Evolutionary conservation across 2,797 vertebrate genomes (phyloP).

Genomic region (Chelon auratus): DNA sequence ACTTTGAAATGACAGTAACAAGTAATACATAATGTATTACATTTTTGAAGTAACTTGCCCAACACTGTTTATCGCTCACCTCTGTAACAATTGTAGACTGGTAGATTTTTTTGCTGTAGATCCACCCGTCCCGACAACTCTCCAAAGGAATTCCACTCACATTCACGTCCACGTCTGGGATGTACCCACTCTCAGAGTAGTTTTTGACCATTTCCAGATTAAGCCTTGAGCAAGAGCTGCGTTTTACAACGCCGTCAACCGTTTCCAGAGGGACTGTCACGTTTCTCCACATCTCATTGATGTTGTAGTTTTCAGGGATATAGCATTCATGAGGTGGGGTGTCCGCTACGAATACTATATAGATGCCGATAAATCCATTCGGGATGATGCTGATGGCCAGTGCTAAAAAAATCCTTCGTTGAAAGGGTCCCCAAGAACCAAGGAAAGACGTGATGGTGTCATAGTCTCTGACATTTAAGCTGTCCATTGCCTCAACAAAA

Average conservation of each 20-base stretch:
- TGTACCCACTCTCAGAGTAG: constrained; percentile 79
- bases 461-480: constrained; percentile 77
- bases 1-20: too few relatives aligned
- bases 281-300: constrained; percentile 86
- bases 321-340: constrained; percentile 86
- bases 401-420: constrained; percentile 86
- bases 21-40: too few relatives aligned
- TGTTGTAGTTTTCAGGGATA: constrained; percentile 81
- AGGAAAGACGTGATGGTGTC: constrained; percentile 85
- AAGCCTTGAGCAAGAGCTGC: constrained; percentile 85
- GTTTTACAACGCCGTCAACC: constrained; percentile 55
- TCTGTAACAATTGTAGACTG: constrained; percentile 84
- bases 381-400: constrained; percentile 89
- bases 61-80: constrained; percentile 78
- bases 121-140: constrained; percentile 83
- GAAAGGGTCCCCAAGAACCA: constrained; percentile 88
- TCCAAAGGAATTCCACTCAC: constrained; percentile 84
- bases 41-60: too few relatives aligned
- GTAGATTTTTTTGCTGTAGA: constrained; percentile 82
- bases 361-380: constrained; percentile 87
- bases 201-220: constrained; percentile 79
- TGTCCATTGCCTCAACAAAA: background rate
- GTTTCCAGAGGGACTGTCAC: constrained; percentile 82
- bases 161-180: constrained; percentile 84
- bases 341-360: constrained; percentile 84